phyloP scores from a whole-genome alignment of 2,113 vertebrate species.

The Chrysemys picta region DNA sequence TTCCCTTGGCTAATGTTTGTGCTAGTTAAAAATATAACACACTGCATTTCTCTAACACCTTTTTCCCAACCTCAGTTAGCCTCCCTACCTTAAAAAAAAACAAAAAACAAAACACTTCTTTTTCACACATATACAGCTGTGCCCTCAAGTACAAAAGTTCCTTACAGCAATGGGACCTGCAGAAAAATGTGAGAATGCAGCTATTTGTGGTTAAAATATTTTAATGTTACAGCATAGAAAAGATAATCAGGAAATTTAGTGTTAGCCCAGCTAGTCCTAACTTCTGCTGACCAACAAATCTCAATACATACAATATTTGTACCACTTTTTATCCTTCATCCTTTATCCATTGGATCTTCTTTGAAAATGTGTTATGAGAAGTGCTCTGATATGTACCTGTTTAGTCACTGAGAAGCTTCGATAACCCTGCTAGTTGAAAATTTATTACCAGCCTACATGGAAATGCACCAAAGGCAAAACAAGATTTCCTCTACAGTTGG shows the following conservation, averaged over 20 bases:
- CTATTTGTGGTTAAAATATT: neutral
- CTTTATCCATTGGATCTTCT: neutral
- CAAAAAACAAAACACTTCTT: neutral
- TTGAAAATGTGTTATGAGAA: neutral
- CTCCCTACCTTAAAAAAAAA: neutral
- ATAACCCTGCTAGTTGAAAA: neutral
- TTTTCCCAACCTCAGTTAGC: neutral
- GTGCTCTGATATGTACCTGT: neutral
- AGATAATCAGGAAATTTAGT: neutral
- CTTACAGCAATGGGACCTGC: neutral
- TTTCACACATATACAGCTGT: neutral
- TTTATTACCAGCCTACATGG: neutral
- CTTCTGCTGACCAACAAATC: neutral
- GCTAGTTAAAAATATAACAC: neutral
- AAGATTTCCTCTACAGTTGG: neutral
- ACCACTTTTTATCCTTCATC: neutral
- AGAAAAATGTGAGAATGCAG: neutral
- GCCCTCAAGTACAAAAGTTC: neutral
- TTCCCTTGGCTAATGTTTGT: neutral
- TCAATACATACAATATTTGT: neutral
- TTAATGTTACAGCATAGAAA: neutral
- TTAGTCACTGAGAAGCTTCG: neutral
- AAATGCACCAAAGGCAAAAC: neutral
- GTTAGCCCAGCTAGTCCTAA: neutral
- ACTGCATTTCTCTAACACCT: neutral